A percentile compares a stretch with the other conserved stretches of the same genome.
Conservation (phyloP, 1,140 invertebrate species). For the Drosophila tristis region DNA sequence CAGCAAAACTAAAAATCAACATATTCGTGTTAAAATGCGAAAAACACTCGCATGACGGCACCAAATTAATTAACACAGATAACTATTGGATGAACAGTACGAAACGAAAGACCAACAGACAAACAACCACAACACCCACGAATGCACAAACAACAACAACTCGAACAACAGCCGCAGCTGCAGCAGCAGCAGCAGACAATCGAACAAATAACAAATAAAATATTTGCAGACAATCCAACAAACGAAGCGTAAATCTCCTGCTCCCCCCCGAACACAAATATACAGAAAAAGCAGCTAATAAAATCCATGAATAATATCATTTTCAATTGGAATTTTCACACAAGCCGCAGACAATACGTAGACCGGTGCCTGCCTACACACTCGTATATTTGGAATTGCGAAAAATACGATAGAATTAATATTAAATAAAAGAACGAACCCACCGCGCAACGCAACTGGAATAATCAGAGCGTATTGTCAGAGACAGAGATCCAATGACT, state of each 20-base stretch:
- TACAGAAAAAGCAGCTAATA: slow-evolving; percentile 14
- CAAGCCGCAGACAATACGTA: slow-evolving; percentile 40
- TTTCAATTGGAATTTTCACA: slow-evolving; percentile 62
- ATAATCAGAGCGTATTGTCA: slow-evolving; percentile 70
- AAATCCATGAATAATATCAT: slow-evolving; percentile 42
- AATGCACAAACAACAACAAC: slow-evolving; percentile 27
- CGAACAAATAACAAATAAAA: slow-evolving; percentile 44
- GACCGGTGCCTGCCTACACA: neutral
- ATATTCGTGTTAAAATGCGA: slow-evolving; percentile 54
- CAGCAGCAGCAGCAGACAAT: neutral
- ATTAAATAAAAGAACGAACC: slow-evolving; percentile 42
- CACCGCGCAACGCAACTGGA: slow-evolving; percentile 31
- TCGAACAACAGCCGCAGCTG: too few species aligned
- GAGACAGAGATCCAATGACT: slow-evolving; percentile 11
- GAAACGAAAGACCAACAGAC: slow-evolving; percentile 21
- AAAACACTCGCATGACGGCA: slow-evolving; percentile 66
- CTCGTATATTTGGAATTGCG: slow-evolving; percentile 51
- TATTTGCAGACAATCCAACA: slow-evolving; percentile 38
- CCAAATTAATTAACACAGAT: slow-evolving; percentile 80
- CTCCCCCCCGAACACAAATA: neutral
- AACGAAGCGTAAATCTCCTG: slow-evolving; percentile 63
- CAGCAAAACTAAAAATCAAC: slow-evolving; percentile 26
- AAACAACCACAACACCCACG: too few species aligned
- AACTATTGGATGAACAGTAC: slow-evolving; percentile 68
- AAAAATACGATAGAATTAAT: slow-evolving; percentile 57